Conservation (phyloP, 2,888 invertebrate species). For the Globia sparganii region DNA sequence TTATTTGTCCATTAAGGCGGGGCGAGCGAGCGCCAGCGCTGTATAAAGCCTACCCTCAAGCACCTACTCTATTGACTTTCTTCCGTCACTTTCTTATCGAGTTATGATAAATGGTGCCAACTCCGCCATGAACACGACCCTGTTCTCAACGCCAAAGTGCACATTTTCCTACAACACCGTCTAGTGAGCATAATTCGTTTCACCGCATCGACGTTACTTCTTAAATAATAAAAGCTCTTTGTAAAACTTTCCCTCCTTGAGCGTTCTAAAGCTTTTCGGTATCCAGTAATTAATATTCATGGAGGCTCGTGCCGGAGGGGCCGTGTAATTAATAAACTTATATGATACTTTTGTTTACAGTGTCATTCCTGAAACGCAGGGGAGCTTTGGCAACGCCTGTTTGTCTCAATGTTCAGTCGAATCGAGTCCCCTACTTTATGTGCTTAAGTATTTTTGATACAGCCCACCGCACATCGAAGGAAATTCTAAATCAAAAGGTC, state of each 20-base stretch:
- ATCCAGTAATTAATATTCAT: constrained; percentile 91
- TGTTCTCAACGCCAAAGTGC: constrained; percentile 68
- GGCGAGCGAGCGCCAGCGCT: constrained; percentile 76
- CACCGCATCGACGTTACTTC: constrained; percentile 87
- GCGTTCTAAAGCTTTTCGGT: constrained; percentile 90
- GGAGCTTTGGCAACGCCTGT: constrained; percentile 74
- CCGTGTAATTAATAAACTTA: constrained; percentile 91
- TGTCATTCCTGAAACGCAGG: constrained; percentile 86
- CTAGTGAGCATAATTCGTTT: constrained; percentile 86
- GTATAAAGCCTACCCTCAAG: constrained; percentile 86
- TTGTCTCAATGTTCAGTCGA: constrained; percentile 71
- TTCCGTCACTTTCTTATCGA: constrained; percentile 89
- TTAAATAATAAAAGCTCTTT: constrained; percentile 91
- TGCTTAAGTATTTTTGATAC: constrained; percentile 49
- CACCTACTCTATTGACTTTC: constrained; percentile 90
- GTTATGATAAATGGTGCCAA: constrained; percentile 85
- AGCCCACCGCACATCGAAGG: constrained; percentile 38
- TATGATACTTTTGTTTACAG: constrained; percentile 91
- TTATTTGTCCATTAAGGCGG: constrained; percentile 83
- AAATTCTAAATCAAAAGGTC: constrained; percentile 47
- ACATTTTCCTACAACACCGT: constrained; percentile 66
- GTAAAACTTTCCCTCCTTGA: constrained; percentile 90
- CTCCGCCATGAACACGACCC: constrained; percentile 70
- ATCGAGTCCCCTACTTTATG: constrained; percentile 58
- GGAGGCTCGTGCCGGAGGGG: constrained; percentile 88